phyloP scores from a whole-genome alignment of 2,888 invertebrate genomes.

The Ophioninae sp. region DNA sequence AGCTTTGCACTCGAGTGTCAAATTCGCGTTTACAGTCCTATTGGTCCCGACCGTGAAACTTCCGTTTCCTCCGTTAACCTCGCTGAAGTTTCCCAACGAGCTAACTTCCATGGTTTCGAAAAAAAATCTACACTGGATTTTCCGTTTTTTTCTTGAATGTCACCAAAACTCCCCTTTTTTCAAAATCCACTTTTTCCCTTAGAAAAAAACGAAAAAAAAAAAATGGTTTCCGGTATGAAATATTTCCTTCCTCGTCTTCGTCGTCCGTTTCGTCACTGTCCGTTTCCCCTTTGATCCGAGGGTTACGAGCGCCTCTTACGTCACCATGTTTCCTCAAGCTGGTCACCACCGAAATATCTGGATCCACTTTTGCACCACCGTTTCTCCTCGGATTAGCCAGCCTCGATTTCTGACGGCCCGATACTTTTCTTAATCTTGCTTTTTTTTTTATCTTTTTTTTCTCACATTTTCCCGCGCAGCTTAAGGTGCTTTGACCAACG shows the following conservation, averaged over 20 bases:
- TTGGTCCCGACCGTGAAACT: slow-evolving; percentile 25
- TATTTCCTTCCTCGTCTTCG: slow-evolving; percentile 51
- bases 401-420: slow-evolving; percentile 48
- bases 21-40: slow-evolving; percentile 38
- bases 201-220: background rate
- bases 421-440: background rate
- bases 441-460: background rate
- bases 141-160: background rate
- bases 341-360: slow-evolving; percentile 48
- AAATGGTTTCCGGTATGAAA: background rate
- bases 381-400: slow-evolving; percentile 55
- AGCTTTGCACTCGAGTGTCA: slow-evolving; percentile 65
- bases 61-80: slow-evolving; percentile 43
- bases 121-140: no score
- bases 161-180: background rate
- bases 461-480: no score
- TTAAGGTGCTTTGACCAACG: no score
- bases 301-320: slow-evolving; percentile 56
- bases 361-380: slow-evolving; percentile 54
- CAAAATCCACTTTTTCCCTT: background rate
- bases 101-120: slow-evolving; percentile 63
- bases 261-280: slow-evolving; percentile 53
- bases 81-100: slow-evolving; percentile 62
- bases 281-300: slow-evolving; percentile 48
- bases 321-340: slow-evolving; percentile 62